Evolutionary conservation across 2,888 invertebrate genomes (phyloP), one percentile per base, ranked within the genome.

Genomic region (Plebejus melissa): DNA sequence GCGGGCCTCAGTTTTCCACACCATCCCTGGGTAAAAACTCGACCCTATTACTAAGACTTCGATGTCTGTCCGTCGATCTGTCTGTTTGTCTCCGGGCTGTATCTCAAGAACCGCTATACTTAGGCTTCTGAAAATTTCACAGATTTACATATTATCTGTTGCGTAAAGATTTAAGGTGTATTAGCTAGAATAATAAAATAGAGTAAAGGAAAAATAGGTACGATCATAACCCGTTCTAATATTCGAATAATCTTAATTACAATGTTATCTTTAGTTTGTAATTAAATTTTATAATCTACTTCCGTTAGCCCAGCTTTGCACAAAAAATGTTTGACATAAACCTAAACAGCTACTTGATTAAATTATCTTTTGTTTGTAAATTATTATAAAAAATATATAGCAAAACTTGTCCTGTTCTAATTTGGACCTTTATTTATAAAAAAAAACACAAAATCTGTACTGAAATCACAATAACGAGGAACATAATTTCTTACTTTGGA

Each of bases 161-260:
- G 41, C 54, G 54, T 54, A 54, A 6, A 50, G 11, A 13, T 13
- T 13, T 16, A 4, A 46, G 9, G 9, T 46, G 57, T 28, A 60
- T 4, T 28, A 28, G 9, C 9, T 28, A 28, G 9, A 60, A 60
- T 60, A 57, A 57, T 57, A 60, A 60, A 22, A 60, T 22, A 3
- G n/a, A 9, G 60, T 60, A 11, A n/a, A 4, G 13, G 60, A 60
- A 9, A 22, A 60, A 28, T 22, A 60, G 28, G 4, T 28, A 22
- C 22, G 60, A 60, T 28, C 3, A 28, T 58, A 58, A 58, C 58
- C 22, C 2, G 22, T 60, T 60, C 28, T 60, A 60, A 60, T 60
- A 60, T 60, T 60, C 22, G 28, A 60, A 60, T 60, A 60, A 60
- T 60, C 28, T 60, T 60, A 60, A 60, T 60, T 60, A 60, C 58